phyloP scores from a whole-genome alignment of 2,888 invertebrate genomes.

The Cryptophagus acutangulus region DNA sequence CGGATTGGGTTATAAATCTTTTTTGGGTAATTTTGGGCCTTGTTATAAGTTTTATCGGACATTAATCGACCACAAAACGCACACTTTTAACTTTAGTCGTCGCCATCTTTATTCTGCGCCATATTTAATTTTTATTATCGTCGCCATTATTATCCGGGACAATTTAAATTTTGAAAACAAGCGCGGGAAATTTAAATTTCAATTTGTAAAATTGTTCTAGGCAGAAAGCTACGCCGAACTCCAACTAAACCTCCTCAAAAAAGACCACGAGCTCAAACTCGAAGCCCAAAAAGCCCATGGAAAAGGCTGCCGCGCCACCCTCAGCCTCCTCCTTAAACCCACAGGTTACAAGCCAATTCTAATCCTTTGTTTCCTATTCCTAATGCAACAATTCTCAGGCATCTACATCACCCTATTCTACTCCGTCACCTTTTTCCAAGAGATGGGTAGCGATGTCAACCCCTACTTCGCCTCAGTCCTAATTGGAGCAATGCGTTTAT shows the following conservation, averaged over 20 bases:
- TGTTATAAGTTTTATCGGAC: too few species aligned
- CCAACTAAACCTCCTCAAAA: conserved; percentile 50
- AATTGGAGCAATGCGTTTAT: conserved; percentile 53
- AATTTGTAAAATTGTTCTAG: too few species aligned
- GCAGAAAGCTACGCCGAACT: conserved; percentile 49
- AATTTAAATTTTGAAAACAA: too few species aligned
- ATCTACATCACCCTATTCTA: conserved; percentile 59
- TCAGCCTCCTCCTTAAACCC: conserved; percentile 51
- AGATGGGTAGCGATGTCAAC: conserved; percentile 51
- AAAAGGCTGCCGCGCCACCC: conserved; percentile 38
- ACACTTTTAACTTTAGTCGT: too few species aligned
- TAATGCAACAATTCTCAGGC: conserved; percentile 57
- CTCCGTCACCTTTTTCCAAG: conserved; percentile 56
- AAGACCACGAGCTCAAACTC: conserved; percentile 49
- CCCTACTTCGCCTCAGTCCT: conserved; percentile 54
- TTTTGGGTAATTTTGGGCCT: too few species aligned
- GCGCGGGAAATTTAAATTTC: too few species aligned
- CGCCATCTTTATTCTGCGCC: too few species aligned
- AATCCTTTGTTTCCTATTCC: conserved; percentile 53
- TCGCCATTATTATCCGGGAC: too few species aligned
- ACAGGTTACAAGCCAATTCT: conserved; percentile 56
- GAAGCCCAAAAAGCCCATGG: conserved; percentile 36
- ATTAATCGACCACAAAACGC: too few species aligned
- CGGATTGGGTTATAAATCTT: too few species aligned
- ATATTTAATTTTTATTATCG: too few species aligned